phyloP scores from a whole-genome alignment of 2,113 vertebrate genomes.

The Pelecanus crispus region DNA sequence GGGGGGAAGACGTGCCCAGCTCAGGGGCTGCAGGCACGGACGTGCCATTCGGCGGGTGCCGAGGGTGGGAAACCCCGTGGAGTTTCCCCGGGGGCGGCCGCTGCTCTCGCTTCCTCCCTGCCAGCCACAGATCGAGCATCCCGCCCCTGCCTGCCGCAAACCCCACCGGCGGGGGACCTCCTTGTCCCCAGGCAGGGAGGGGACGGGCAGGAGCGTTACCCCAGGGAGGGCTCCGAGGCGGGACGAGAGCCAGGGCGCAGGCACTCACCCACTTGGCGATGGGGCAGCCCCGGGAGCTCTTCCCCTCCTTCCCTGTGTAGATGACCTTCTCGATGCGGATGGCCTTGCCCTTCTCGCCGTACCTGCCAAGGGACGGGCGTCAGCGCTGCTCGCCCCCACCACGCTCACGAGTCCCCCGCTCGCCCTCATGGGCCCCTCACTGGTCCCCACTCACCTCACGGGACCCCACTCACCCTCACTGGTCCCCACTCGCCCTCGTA shows the following conservation, averaged over 20 bases:
- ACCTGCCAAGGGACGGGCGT: constrained; percentile 61
- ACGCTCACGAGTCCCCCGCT: fast-evolving
- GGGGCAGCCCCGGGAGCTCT: constrained; percentile 96
- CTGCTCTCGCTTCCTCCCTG: neutral
- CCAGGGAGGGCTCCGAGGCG: neutral
- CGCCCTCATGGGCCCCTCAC: fast-evolving
- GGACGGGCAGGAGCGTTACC: neutral
- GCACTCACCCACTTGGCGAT: constrained; percentile 98
- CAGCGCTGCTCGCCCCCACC: fast-evolving
- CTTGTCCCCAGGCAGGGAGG: neutral
- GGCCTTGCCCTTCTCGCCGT: constrained; percentile 92
- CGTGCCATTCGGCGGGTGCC: fast-evolving
- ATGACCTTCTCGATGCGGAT: constrained; percentile 94
- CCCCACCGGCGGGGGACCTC: fast-evolving
- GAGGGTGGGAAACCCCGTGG: neutral
- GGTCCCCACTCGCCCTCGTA: neutral
- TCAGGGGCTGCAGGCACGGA: neutral
- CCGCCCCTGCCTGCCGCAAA: fast-evolving
- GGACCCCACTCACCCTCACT: neutral
- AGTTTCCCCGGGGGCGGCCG: fast-evolving
- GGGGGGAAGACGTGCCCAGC: fast-evolving
- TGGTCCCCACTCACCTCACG: neutral
- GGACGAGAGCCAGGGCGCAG: fast-evolving
- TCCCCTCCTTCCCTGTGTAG: constrained; percentile 93
- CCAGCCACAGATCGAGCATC: fast-evolving